Evolutionary conservation across 2,797 vertebrate species (phyloP), one percentile per base, ranked within the genome.

Genomic region (Prionace glauca): DNA sequence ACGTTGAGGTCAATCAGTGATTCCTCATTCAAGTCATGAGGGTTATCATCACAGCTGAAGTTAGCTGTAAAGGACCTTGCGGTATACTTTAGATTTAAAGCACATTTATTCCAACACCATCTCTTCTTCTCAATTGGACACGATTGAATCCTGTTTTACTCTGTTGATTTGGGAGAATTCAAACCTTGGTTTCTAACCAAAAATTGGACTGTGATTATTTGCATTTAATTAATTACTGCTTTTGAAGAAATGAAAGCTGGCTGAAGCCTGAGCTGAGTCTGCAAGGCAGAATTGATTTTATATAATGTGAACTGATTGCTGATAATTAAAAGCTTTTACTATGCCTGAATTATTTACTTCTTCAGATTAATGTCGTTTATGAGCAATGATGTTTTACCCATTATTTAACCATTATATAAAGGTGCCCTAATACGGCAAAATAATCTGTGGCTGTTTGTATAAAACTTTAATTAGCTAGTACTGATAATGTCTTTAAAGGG

Each of bases 141-240:
- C 10, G 0, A n/a, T 62, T 90, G 26, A n/a, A 41, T 32, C n/a
- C 29, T 7, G 32, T 67, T 92, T 92, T 16, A 16, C 24, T 60
- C 50, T 62, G 81, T 84, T 84, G 81, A 56, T 88, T 56, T 22
- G 26, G 24, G 11, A 86, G 50, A 50, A 29, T 88, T 24, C 11
- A 26, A 88, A 9, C 45, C 7, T 60, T 32, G 29, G 86, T 60
- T 88, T 50, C 86, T 88, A 32, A 16, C 50, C 56, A 14, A 88
- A 88, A 88, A 88, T 86, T 10, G 41, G 81, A 36, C 32, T 97
- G 95, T 97, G 96, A 97, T 97, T 97, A 97, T 97, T 97, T 97
- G 96, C 96, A 96, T 97, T 97, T 97, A 97, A 97, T 97, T 97
- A 97, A 97, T 96, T 96, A 95, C 72, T 96, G 96, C 96, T 96